Evolutionary conservation across 2,888 invertebrate species (phyloP).

Genomic region (Andrena fulva): DNA sequence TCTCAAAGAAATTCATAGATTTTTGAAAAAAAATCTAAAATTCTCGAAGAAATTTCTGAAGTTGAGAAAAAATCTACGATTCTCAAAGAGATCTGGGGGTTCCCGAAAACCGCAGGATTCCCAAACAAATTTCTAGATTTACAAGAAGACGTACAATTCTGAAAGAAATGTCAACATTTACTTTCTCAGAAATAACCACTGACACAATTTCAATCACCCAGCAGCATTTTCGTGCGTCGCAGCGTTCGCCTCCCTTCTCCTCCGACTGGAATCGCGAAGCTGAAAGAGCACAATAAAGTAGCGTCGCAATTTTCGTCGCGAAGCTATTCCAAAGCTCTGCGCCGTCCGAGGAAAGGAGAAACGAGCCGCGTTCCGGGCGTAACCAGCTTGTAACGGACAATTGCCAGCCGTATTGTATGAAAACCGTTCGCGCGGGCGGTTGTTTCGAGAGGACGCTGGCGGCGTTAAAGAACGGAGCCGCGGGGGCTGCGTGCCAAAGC

Average conservation of each 20-base stretch:
- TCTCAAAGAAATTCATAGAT: too few relatives aligned
- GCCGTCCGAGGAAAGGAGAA: slow-evolving; percentile 11
- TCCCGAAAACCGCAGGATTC: too few relatives aligned
- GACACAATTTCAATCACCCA: slow-evolving; percentile 8
- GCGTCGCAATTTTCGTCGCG: slow-evolving; percentile 31
- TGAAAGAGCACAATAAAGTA: slow-evolving; percentile 29
- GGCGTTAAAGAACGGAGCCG: slow-evolving; percentile 27
- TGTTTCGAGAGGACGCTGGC: slow-evolving; percentile 23
- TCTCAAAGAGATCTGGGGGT: too few relatives aligned
- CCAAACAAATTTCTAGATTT: not conserved
- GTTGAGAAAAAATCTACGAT: too few relatives aligned
- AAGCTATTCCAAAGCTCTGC: slow-evolving; percentile 6
- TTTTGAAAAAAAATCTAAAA: too few relatives aligned
- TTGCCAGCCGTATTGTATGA: slow-evolving; percentile 46
- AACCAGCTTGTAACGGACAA: slow-evolving; percentile 47
- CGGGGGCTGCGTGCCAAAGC: slow-evolving; percentile 46
- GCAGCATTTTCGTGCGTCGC: not conserved
- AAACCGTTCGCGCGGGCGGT: slow-evolving; percentile 23
- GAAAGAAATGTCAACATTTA: not conserved
- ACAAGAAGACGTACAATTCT: not conserved
- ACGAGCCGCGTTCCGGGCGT: slow-evolving; percentile 15
- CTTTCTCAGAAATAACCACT: not conserved
- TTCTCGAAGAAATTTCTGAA: too few relatives aligned
- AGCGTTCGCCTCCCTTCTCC: not conserved
- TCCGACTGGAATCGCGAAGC: slow-evolving; percentile 4